Base-by-base conservation (phyloP, 1,140 invertebrate genomes). In the Probaryconus sp. region DNA sequence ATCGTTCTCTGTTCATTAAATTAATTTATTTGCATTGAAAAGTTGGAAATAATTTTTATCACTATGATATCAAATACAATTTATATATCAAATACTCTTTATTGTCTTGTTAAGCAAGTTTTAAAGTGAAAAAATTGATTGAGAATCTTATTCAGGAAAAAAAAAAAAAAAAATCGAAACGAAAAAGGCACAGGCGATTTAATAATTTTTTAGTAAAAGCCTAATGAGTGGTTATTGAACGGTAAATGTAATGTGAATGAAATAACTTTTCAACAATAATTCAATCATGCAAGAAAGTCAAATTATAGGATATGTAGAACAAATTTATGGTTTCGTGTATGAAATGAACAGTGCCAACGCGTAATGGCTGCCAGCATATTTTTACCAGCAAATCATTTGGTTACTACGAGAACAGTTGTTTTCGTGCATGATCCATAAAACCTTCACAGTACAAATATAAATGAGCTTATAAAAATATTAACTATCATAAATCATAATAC, bases 321-420 rank as follows among this genome's bases (percentile, higher is more conserved):
- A 5, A 58, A 64, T 72, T 72, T 72, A 72, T 65, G 69, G 69
- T 65, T 60, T 72, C 60, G 69, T 72, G 69, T 60, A 35, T 9
- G 30, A 24, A 20, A 6, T 40, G 31, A 24, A 13, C 26, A 17
- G 28, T 33, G 30, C 2, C 28, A 24, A 18, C 30, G 31, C 30
- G 31, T 67, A 50, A 67, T 67, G 20, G 11, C 45, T 7, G 35
- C n/a, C 26, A 28, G 56, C 11, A 10, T 48, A 50, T 56, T 71
- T 71, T 68, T 58, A 37, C 35, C 37, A 17, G 31, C 48, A 21
- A 70, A 48, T 61, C 40, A 70, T 70, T 61, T 26, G 26, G 30
- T 9, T 21, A 40, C 26, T 20, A 28, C 21, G 21, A 24, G 21
- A 24, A 24, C 13, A 7, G 21, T 56, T 48, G 31, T 56, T 67